Percentiles rank a stretch among this genome's conserved stretches.
These are phyloP conservation scores for Agrotis segetum DNA, from an alignment of 2,888 invertebrate species.

Conservation along the genomic window DNA sequence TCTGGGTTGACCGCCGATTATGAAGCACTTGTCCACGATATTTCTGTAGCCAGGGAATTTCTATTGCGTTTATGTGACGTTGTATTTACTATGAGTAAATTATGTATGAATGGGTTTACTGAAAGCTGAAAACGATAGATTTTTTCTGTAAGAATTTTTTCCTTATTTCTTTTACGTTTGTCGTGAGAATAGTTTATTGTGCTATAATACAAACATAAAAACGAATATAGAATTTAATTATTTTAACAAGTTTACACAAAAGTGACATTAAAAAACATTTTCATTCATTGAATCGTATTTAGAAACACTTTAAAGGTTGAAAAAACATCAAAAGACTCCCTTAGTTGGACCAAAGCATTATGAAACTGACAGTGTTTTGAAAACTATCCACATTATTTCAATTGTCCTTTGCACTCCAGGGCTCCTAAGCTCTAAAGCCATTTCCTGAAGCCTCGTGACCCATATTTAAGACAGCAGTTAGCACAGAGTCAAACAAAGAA, in stretches of 20 bases:
- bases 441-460: no score
- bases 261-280: no score
- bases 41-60: conserved; percentile 17
- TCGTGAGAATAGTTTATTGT: neutral
- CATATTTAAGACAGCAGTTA: neutral
- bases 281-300: no score
- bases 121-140: conserved; percentile 15
- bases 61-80: neutral
- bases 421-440: no score
- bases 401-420: no score
- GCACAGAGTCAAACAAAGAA: conserved; percentile 20
- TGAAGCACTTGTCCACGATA: conserved; percentile 22
- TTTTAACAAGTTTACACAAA: no score
- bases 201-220: neutral
- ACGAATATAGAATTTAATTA: no score
- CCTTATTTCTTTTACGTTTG: neutral
- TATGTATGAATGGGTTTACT: conserved; percentile 29
- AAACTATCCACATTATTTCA: no score
- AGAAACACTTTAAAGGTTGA: no score
- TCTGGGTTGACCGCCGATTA: conserved; percentile 57
- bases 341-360: no score
- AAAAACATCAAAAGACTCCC: no score
- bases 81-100: neutral
- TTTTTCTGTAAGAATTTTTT: neutral
- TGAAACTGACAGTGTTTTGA: no score